Evolutionary conservation across 2,888 invertebrate species (phyloP), one percentile per base, ranked within the genome.

Genomic region (Watsonalla cultraria): DNA sequence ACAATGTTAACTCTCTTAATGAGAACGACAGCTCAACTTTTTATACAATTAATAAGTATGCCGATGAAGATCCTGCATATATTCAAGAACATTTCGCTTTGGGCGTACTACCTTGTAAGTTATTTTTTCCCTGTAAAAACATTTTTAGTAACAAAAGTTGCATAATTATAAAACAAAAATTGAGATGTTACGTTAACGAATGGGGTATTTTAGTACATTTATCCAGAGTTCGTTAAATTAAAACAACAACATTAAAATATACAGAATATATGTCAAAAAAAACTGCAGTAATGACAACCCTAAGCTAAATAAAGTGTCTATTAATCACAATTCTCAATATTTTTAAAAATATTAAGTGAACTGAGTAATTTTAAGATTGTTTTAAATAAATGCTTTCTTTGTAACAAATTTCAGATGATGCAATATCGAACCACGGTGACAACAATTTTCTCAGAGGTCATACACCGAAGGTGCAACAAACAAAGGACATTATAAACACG

Each of bases 71-170:
- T 55, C 60, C 73, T 5, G 59, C 60, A 13, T 69, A 76, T 51
- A 54, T 82, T 53, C 60, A 73, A 14, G 68, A 77, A 47, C 73
- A 58, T 52, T 84, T 65, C 63, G 82, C 68, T 8, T 49, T 85
- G 51, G 59, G 59, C 13, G 46, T 86, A 0, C 62, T 59, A 55
- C 71, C 82, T 52, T 84, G 86, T 85, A 69, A 78, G 83, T 78
- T 55, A 8, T 13, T 45, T 48, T 37, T 51, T 54, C 42, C 7
- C 5, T 42, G 1, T 9, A 42, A 2, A 33, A 34, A 33, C 47
- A 46, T 33, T 6, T 7, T n/a, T 34, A n/a, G n/a, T 33, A n/a
- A 24, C 24, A 24, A 24, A 4, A 24, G 24, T 24, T 24, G 24
- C 24, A 24, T 24, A 1, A 24, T 24, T 24, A 24, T 24, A 24